These are phyloP conservation scores for Scaptomyza polygonia DNA, from an alignment of 2,888 invertebrate genomes.

Conservation along the genomic window DNA sequence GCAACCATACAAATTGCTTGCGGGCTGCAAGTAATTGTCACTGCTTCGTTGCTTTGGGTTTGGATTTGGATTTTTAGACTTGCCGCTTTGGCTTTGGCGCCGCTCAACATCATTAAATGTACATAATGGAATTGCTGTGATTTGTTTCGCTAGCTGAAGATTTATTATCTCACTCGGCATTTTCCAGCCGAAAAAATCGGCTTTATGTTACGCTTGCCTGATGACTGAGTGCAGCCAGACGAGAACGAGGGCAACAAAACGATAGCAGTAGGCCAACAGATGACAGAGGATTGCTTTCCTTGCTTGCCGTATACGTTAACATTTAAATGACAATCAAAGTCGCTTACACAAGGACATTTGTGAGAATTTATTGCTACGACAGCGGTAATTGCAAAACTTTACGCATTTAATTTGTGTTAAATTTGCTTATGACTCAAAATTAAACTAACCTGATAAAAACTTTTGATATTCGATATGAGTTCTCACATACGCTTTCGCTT, in stretches of 20 bases:
- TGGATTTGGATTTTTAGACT: constrained; percentile 54
- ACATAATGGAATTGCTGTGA: constrained; percentile 78
- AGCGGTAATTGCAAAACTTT: constrained; percentile 71
- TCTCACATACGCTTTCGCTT: constrained; percentile 13
- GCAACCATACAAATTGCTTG: constrained; percentile 68
- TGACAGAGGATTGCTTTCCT: constrained; percentile 10
- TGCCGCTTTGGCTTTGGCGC: constrained; percentile 26
- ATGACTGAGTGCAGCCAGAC: constrained; percentile 74
- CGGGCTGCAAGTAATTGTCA: constrained; percentile 80
- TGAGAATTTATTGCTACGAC: constrained; percentile 65
- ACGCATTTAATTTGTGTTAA: constrained; percentile 72
- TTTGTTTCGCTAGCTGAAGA: constrained; percentile 70
- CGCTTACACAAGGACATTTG: constrained; percentile 72
- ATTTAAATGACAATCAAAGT: constrained; percentile 68
- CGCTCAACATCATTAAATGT: constrained; percentile 78
- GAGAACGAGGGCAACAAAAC: constrained; percentile 7
- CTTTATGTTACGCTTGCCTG: constrained; percentile 74
- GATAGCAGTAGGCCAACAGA: constrained; percentile 10
- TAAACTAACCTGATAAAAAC: constrained; percentile 73
- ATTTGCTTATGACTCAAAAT: constrained; percentile 74
- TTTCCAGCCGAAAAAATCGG: constrained; percentile 76
- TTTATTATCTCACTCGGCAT: constrained; percentile 72
- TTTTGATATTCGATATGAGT: constrained; percentile 21
- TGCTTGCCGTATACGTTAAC: constrained; percentile 19
- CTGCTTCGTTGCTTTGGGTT: constrained; percentile 60